phyloP scores from a whole-genome alignment of 2,888 invertebrate genomes.

The Drosophila engyochracea region DNA sequence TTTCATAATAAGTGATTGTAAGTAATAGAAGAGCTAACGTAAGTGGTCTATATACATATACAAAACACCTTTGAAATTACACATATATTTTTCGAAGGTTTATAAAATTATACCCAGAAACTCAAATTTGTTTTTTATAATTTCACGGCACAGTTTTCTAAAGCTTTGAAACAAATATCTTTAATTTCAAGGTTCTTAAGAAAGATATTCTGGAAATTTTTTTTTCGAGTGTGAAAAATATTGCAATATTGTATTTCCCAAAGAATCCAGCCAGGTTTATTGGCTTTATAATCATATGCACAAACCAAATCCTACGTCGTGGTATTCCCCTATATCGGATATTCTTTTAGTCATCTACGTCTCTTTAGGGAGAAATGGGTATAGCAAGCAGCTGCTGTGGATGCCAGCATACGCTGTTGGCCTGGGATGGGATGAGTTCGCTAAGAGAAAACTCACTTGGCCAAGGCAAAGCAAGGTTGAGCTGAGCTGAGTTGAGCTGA shows the following conservation, averaged over 20 bases:
- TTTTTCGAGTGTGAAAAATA: not conserved
- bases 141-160: not conserved
- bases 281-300: not conserved
- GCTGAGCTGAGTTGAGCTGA: not conserved
- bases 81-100: not conserved
- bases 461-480: not conserved
- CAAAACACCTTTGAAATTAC: not conserved
- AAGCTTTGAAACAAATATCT: not conserved
- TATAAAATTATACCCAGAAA: not conserved
- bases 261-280: not conserved
- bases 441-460: slow-evolving; percentile 1
- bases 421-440: slow-evolving; percentile 14
- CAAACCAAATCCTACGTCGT: not conserved
- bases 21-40: not conserved
- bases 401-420: slow-evolving; percentile 12
- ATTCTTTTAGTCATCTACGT: not conserved
- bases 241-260: not conserved
- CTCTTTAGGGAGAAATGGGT: not conserved
- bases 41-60: not conserved
- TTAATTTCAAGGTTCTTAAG: not conserved
- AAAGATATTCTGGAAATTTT: not conserved
- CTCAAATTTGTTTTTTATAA: not conserved
- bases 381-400: slow-evolving; percentile 10
- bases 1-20: not conserved
- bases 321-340: not conserved